phyloP scores from a whole-genome alignment of 2,797 vertebrate genomes.

The Muscicapa comitata region DNA sequence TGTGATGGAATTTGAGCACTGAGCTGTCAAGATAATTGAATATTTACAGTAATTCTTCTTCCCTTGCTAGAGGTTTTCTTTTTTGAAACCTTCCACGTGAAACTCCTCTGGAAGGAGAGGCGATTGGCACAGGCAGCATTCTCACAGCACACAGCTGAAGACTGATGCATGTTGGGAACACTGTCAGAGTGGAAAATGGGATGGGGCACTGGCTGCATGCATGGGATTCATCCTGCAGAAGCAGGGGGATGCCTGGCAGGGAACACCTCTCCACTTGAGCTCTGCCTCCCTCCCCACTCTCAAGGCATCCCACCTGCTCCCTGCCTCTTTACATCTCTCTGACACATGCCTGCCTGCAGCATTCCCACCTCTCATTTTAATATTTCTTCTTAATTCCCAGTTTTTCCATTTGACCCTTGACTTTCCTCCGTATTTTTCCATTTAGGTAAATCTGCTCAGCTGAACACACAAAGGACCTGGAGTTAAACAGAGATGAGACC shows the following conservation, averaged over 20 bases:
- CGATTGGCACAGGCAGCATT: accelerated
- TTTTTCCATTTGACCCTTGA: not conserved
- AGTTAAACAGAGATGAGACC: not conserved
- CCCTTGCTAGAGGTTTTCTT: not conserved
- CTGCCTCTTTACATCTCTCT: not conserved
- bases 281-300: not conserved
- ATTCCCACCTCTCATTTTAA: not conserved
- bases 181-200: not conserved
- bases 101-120: not conserved
- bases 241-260: not conserved
- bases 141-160: not conserved
- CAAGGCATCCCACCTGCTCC: not conserved
- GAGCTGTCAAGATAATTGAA: conserved; percentile 46
- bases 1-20: conserved; percentile 22
- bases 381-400: not conserved
- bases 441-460: not conserved
- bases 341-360: not conserved
- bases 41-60: conserved; percentile 14
- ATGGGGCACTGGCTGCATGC: not conserved
- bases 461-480: not conserved
- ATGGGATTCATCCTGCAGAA: not conserved
- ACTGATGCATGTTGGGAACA: accelerated
- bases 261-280: accelerated
- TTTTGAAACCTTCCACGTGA: not conserved
- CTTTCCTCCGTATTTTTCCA: not conserved